A percentile compares a stretch with the other conserved stretches of the same genome.
phyloP scores from a whole-genome alignment of 1,140 invertebrate species.

The Drepana arcuata region DNA sequence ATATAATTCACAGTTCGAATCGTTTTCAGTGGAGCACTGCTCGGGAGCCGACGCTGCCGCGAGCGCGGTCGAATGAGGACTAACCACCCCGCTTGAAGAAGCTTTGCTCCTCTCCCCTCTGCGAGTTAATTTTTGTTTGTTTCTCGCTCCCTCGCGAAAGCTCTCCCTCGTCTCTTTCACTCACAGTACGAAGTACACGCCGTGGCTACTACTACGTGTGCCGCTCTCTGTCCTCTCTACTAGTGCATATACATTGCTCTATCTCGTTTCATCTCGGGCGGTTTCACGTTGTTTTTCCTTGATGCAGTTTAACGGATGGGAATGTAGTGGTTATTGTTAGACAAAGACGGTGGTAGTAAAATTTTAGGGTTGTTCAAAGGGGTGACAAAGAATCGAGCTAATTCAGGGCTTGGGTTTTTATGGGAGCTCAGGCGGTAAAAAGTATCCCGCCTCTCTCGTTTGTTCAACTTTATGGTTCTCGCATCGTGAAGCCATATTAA shows the following conservation, averaged over 20 bases:
- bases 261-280: constrained; percentile 69
- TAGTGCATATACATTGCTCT: constrained; percentile 71
- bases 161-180: constrained; percentile 48
- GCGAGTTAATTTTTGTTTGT: constrained; percentile 61
- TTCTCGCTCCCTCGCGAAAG: constrained; percentile 47
- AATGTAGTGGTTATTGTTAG: constrained; percentile 70
- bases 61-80: constrained; percentile 61
- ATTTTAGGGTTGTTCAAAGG: constrained; percentile 69
- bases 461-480: constrained; percentile 65
- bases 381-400: constrained; percentile 70
- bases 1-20: constrained; percentile 57
- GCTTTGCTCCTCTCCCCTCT: constrained; percentile 64
- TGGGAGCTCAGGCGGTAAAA: constrained; percentile 63
- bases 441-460: constrained; percentile 70
- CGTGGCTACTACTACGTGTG: constrained; percentile 60
- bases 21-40: constrained; percentile 28
- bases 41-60: constrained; percentile 38
- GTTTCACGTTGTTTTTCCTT: constrained; percentile 68
- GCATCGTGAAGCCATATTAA: constrained; percentile 60
- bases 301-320: constrained; percentile 69
- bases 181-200: constrained; percentile 39
- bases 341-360: constrained; percentile 69
- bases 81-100: constrained; percentile 69
- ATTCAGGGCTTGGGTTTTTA: constrained; percentile 69
- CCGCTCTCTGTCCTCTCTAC: constrained; percentile 63